phyloP scores from a whole-genome alignment of 2,797 vertebrate genomes.

The Zenarchopterus dispar region DNA sequence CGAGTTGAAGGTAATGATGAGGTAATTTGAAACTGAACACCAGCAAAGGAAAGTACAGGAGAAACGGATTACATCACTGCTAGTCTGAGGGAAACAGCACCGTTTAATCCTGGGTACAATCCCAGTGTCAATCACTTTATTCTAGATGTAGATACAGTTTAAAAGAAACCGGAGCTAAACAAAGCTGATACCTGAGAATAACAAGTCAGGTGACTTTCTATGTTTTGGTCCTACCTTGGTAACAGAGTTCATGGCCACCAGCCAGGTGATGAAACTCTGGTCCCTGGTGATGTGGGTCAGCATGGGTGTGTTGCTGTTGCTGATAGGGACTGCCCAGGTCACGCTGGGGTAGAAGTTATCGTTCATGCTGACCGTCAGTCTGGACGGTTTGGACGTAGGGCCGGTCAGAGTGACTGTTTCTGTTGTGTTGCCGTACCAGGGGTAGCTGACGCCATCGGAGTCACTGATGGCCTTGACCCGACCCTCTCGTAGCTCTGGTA shows the following conservation, averaged over 20 bases:
- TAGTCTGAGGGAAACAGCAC: slow-evolving; percentile 19
- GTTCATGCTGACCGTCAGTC: slow-evolving; percentile 98
- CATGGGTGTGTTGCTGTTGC: slow-evolving; percentile 95
- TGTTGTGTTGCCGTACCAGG: slow-evolving; percentile 99
- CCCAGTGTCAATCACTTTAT: no score
- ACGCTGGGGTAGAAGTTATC: slow-evolving; percentile 99
- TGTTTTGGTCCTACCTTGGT: slow-evolving; percentile 82
- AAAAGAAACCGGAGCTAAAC: neutral
- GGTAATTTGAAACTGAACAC: slow-evolving; percentile 57
- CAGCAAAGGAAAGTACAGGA: slow-evolving; percentile 30
- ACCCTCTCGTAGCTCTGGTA: slow-evolving; percentile 95
- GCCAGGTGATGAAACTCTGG: slow-evolving; percentile 99
- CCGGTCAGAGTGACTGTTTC: slow-evolving; percentile 96
- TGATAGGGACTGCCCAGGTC: slow-evolving; percentile 98
- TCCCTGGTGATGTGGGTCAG: slow-evolving; percentile 97
- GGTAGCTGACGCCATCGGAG: slow-evolving; percentile 98
- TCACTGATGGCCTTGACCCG: slow-evolving; percentile 98
- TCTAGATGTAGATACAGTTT: neutral
- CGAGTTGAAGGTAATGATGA: slow-evolving; percentile 10
- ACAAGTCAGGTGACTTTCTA: neutral
- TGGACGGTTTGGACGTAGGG: slow-evolving; percentile 94
- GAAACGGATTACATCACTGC: slow-evolving; percentile 36
- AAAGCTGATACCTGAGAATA: neutral
- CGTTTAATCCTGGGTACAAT: neutral
- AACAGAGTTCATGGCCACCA: slow-evolving; percentile 96